phyloP scores from a whole-genome alignment of 2,888 invertebrate genomes.

The Danaus chrysippus region DNA sequence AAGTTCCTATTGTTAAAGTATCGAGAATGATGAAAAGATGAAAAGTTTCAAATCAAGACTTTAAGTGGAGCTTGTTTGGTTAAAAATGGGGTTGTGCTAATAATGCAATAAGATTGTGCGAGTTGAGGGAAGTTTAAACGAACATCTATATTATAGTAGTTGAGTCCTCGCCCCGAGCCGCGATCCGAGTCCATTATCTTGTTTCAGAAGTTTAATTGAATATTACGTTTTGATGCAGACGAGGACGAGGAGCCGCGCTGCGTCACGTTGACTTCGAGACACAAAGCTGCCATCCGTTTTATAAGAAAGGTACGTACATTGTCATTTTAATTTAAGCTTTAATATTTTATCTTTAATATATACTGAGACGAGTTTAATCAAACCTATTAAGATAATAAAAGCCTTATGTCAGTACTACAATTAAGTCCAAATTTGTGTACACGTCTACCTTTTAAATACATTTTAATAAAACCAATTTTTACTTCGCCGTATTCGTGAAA shows the following conservation, averaged over 20 bases:
- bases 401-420: no score
- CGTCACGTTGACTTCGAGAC: conserved; percentile 89
- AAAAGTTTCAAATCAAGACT: no score
- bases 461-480: no score
- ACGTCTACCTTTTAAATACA: no score
- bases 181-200: conserved; percentile 29
- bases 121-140: conserved; percentile 23
- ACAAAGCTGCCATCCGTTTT: conserved; percentile 94
- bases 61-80: neutral
- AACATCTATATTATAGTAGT: conserved; percentile 24
- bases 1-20: no score
- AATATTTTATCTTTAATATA: no score
- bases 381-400: no score
- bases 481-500: no score
- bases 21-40: no score
- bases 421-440: no score
- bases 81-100: conserved; percentile 5
- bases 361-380: no score
- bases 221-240: conserved; percentile 74
- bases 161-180: conserved; percentile 13
- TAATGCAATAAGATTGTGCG: conserved; percentile 15
- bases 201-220: conserved; percentile 34
- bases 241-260: conserved; percentile 90
- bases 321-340: neutral
- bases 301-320: conserved; percentile 88